Conservation (phyloP, 2,888 invertebrate genomes). For the Mesorhabditis spiculigera region DNA sequence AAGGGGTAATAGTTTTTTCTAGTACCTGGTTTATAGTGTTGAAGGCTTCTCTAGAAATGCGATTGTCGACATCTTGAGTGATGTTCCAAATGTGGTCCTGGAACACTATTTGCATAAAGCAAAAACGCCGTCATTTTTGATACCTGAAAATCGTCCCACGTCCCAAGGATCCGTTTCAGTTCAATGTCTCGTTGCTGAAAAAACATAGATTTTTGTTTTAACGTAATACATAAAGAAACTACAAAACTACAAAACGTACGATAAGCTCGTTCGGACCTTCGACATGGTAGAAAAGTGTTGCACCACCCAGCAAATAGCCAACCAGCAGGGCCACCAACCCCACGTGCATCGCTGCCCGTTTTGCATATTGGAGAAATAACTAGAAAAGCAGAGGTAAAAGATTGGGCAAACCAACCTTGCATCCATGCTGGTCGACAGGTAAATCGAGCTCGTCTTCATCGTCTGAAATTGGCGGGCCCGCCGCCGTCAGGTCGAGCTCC, state of each 20-base stretch:
- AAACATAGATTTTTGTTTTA: not conserved
- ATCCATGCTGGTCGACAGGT: not conserved
- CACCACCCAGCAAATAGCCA: slow-evolving; percentile 53
- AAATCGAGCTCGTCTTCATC: slow-evolving; percentile 41
- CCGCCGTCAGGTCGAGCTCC: slow-evolving; percentile 49
- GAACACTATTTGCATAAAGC: not conserved
- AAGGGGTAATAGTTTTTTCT: not conserved
- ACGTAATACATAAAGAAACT: not conserved
- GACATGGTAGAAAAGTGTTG: slow-evolving; percentile 52
- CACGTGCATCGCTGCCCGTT: slow-evolving; percentile 56
- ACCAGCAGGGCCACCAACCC: slow-evolving; percentile 55
- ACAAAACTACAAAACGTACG: slow-evolving; percentile 25
- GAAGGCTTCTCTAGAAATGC: slow-evolving; percentile 53
- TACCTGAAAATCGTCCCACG: slow-evolving; percentile 48
- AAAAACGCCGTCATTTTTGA: too few species aligned
- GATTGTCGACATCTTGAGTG: slow-evolving; percentile 50
- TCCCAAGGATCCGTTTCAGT: slow-evolving; percentile 44
- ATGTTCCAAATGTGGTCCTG: slow-evolving; percentile 56
- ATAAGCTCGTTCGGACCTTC: slow-evolving; percentile 52
- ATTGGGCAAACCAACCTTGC: not conserved
- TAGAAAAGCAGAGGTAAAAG: not conserved
- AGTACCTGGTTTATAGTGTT: slow-evolving; percentile 45
- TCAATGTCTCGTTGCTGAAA: slow-evolving; percentile 50
- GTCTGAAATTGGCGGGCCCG: slow-evolving; percentile 45
- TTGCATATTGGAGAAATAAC: slow-evolving; percentile 39